Conservation (phyloP, 2,888 invertebrate genomes). For the Eledone cirrhosa region DNA sequence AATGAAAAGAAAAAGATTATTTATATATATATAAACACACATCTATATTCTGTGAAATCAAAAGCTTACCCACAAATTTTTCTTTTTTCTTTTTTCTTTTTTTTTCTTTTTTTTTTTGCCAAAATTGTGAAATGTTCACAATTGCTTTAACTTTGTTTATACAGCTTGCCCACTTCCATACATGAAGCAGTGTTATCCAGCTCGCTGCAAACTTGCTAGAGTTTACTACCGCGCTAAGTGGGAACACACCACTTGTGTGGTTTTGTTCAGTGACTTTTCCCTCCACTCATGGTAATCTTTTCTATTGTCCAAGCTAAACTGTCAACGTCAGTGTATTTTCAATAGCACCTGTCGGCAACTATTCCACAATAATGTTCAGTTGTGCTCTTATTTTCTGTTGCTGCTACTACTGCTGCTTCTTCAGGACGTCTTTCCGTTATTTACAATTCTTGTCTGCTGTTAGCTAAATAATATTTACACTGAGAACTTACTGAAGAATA, state of each 20-base stretch:
- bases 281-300: constrained; percentile 23
- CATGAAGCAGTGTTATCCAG: constrained; percentile 27
- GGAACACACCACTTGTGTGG: constrained; percentile 25
- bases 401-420: constrained; percentile 20
- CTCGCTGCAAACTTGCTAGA: constrained; percentile 27
- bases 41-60: no score
- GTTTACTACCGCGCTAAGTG: constrained; percentile 26
- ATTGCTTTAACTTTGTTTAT: constrained; percentile 27
- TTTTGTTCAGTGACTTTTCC: constrained; percentile 26
- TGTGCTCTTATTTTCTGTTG: constrained; percentile 19
- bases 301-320: constrained; percentile 12
- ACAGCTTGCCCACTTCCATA: constrained; percentile 27
- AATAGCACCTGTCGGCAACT: background rate
- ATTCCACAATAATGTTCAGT: background rate
- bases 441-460: background rate
- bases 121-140: constrained; percentile 25
- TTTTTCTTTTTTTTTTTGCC: background rate
- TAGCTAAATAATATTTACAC: background rate
- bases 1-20: no score
- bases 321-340: constrained; percentile 15
- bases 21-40: no score
- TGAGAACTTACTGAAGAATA: no score
- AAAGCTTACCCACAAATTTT: no score
- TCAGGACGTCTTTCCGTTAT: constrained; percentile 20
- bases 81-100: no score